A percentile compares a stretch with the other conserved stretches of the same genome.
Conservation (phyloP, 2,888 invertebrate genomes). For the Creontiades dilutus region DNA sequence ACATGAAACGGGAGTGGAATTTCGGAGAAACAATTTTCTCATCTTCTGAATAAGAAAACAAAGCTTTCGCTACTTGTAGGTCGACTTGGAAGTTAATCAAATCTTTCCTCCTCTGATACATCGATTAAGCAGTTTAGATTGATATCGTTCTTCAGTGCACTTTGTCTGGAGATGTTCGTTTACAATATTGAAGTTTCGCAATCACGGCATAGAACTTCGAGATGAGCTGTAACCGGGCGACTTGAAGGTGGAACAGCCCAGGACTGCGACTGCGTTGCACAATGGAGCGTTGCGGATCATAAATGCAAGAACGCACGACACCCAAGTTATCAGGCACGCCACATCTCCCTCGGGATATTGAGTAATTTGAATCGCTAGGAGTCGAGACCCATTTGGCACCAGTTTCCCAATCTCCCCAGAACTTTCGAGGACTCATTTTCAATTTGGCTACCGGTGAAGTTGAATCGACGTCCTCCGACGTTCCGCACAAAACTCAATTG, state of each 20-base stretch:
- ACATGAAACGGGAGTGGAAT: too few species aligned
- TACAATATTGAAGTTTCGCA: background rate
- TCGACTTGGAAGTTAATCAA: too few species aligned
- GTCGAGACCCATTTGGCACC: slow-evolving; percentile 7
- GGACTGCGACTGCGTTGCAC: slow-evolving; percentile 8
- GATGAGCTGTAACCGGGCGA: background rate
- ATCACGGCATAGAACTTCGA: background rate
- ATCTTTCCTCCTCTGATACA: too few species aligned
- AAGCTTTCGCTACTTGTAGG: too few species aligned
- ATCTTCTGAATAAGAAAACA: too few species aligned
- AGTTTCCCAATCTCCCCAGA: slow-evolving; percentile 1
- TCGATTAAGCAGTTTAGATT: too few species aligned
- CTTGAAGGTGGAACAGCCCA: background rate
- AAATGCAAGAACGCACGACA: slow-evolving; percentile 42
- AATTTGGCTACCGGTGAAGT: slow-evolving; percentile 7
- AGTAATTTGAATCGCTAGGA: slow-evolving; percentile 23
- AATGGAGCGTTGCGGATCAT: slow-evolving; percentile 35
- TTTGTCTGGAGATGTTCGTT: too few species aligned
- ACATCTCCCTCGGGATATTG: slow-evolving; percentile 32
- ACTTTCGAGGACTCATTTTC: slow-evolving; percentile 5
- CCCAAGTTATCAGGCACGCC: slow-evolving; percentile 39
- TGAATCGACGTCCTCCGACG: background rate
- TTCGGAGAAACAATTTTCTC: too few species aligned
- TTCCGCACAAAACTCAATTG: background rate
- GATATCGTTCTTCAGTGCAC: too few species aligned